Percentiles rank a stretch among this genome's conserved stretches.
Conservation (phyloP, 2,797 vertebrate genomes). For the Lindbergichthys nudifrons region DNA sequence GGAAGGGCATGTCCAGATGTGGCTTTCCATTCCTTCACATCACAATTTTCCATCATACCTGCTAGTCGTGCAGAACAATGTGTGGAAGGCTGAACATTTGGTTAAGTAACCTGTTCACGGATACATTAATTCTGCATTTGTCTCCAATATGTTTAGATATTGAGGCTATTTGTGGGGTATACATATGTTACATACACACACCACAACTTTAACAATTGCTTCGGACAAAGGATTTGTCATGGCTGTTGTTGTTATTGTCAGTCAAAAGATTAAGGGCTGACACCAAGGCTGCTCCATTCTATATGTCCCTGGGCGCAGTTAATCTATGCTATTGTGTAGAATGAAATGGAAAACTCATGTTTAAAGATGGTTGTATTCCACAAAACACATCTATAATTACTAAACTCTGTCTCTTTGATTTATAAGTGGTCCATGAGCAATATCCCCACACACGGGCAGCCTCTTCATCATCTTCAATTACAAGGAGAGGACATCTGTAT, state of each 20-base stretch:
- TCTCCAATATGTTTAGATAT: conserved; percentile 4
- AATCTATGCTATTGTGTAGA: conserved; percentile 36
- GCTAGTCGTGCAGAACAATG: conserved; percentile 30
- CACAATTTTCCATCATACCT: conserved; percentile 41
- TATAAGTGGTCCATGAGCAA: conserved; percentile 61
- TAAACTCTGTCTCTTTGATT: conserved; percentile 67
- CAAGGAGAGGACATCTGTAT: conserved; percentile 60
- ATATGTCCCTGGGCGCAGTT: conserved; percentile 17
- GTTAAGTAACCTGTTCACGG: conserved; percentile 11
- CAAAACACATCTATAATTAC: conserved; percentile 61
- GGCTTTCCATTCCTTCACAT: conserved; percentile 49
- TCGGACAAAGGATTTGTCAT: conserved; percentile 36
- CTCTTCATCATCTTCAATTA: conserved; percentile 73
- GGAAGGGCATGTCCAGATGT: conserved; percentile 73
- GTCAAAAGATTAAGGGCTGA: conserved; percentile 44
- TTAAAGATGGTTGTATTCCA: conserved; percentile 45
- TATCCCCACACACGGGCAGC: conserved; percentile 53
- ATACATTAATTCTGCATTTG: conserved; percentile 12
- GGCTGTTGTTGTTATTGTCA: conserved; percentile 31
- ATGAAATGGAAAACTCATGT: conserved; percentile 29
- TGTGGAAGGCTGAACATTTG: conserved; percentile 9
- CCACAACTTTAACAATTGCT: conserved; percentile 20
- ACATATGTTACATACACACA: conserved; percentile 27
- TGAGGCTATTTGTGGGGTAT: conserved; percentile 18
- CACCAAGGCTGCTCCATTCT: conserved; percentile 7